Base-by-base conservation (phyloP, 1,140 invertebrate genomes). In the Helicoverpa armigera region DNA sequence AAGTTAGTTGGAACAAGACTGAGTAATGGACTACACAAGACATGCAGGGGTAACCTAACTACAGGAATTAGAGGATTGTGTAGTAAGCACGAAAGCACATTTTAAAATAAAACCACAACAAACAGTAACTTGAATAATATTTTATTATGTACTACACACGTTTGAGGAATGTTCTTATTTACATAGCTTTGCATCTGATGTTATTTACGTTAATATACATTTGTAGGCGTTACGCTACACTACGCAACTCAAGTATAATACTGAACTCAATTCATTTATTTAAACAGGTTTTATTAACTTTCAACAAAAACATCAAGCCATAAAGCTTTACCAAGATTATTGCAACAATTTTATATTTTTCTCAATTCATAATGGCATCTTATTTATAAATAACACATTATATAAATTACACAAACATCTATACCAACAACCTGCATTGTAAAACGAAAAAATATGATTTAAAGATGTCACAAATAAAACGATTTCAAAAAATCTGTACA, bases 41-140 rank as follows among this genome's bases (percentile, higher is more conserved):
- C 29, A 43, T 5, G 60, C 23, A 31, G 12, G 14, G 18, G 23
- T 63, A 43, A 35, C 35, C 23, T 23, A 23, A 23, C 23, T 23
- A 23, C 23, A 23, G 23, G 23, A 23, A 23, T 23, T 23, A 23
- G 7, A 43, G 35, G 35, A 9, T 43, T 43, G 5, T 43, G 35
- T 63, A n/a, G 9, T 35, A 35, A 35, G 3, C 2, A 29, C n/a
- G 4, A 14, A 14, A 14, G 3, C 35, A 29, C 35, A 11, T 16
- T n/a, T 48, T 77, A 75, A 83, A 91, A 87, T 90, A 89, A 93
- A 91, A 92, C 85, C 80, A 80, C 13, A 81, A 83, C 16, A 89
- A 94, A 94, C 93, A 94, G 92, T 94, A 94, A 94, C 93, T 94
- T 93, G 90, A 94, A 94, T 94, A 94, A 94, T 94, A 94, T 92